phyloP scores from a whole-genome alignment of 2,888 invertebrate genomes.

The Tholera decimalis region DNA sequence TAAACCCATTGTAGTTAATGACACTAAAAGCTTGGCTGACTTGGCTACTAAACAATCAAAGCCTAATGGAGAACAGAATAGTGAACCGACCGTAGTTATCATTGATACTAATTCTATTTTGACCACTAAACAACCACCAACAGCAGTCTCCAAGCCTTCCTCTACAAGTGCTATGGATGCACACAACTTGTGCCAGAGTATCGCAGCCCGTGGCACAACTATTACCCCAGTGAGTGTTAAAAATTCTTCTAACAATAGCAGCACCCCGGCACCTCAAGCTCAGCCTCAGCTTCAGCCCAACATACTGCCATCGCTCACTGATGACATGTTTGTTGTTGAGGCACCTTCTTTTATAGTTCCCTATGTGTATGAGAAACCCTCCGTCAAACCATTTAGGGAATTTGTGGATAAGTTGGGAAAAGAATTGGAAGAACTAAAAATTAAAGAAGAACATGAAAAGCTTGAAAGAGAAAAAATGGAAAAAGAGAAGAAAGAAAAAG shows the following conservation, averaged over 20 bases:
- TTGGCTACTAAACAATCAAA: constrained; percentile 92
- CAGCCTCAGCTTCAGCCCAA: constrained; percentile 75
- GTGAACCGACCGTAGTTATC: constrained; percentile 95
- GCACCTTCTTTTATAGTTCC: constrained; percentile 98
- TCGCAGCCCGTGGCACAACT: constrained; percentile 90
- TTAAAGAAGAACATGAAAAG: constrained; percentile 72
- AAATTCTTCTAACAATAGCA: constrained; percentile 63
- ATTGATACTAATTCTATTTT: constrained; percentile 95
- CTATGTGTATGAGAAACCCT: constrained; percentile 98
- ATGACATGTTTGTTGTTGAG: constrained; percentile 98
- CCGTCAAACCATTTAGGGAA: constrained; percentile 95
- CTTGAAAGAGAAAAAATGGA: constrained; percentile 76
- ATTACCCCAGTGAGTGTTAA: constrained; percentile 88
- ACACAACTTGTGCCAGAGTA: constrained; percentile 87
- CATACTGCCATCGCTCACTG: constrained; percentile 95
- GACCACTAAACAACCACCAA: constrained; percentile 79
- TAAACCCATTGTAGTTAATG: constrained; percentile 93
- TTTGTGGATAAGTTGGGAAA: constrained; percentile 93
- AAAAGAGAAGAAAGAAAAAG: constrained; percentile 78
- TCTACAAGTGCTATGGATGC: constrained; percentile 78
- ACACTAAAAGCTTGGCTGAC: constrained; percentile 94
- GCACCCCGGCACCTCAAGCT: constrained; percentile 63
- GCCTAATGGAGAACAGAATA: constrained; percentile 89
- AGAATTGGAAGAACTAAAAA: constrained; percentile 82
- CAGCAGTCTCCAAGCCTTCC: constrained; percentile 71